Evolutionary conservation across 1,140 invertebrate species (phyloP).

Genomic region (Drosophila rufa): DNA sequence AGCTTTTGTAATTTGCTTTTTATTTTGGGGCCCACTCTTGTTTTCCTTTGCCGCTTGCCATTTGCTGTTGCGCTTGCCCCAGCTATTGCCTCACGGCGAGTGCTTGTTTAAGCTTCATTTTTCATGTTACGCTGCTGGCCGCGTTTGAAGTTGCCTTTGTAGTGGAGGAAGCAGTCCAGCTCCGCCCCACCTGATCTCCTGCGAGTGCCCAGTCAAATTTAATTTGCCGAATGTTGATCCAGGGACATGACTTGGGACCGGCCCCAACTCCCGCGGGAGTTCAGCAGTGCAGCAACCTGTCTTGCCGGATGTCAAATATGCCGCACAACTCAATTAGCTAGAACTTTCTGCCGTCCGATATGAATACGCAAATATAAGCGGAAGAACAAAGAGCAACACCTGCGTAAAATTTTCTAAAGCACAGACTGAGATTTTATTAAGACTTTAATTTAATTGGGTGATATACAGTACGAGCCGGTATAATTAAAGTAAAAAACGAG

Average conservation of each 20-base stretch:
- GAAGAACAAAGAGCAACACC: slow-evolving; percentile 11
- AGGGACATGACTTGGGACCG: neutral
- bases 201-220: slow-evolving; percentile 18
- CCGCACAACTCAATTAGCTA: slow-evolving; percentile 56
- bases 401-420: neutral
- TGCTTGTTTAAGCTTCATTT: slow-evolving; percentile 71
- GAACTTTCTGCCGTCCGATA: slow-evolving; percentile 29
- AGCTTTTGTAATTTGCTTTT: slow-evolving; percentile 51
- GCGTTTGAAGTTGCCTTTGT: slow-evolving; percentile 71
- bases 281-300: slow-evolving; percentile 1
- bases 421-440: neutral
- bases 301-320: slow-evolving; percentile 39
- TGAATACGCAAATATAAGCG: slow-evolving; percentile 18
- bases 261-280: neutral
- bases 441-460: neutral
- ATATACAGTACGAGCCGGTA: too few relatives aligned
- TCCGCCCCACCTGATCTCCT: neutral
- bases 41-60: slow-evolving; percentile 17
- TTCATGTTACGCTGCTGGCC: slow-evolving; percentile 34
- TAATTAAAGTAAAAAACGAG: too few relatives aligned
- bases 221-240: slow-evolving; percentile 44
- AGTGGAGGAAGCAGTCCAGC: slow-evolving; percentile 5
- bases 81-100: slow-evolving; percentile 56
- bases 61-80: slow-evolving; percentile 48
- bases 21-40: slow-evolving; percentile 27